Conservation (phyloP, 2,797 vertebrate species). For the Orestias chungarensis region DNA sequence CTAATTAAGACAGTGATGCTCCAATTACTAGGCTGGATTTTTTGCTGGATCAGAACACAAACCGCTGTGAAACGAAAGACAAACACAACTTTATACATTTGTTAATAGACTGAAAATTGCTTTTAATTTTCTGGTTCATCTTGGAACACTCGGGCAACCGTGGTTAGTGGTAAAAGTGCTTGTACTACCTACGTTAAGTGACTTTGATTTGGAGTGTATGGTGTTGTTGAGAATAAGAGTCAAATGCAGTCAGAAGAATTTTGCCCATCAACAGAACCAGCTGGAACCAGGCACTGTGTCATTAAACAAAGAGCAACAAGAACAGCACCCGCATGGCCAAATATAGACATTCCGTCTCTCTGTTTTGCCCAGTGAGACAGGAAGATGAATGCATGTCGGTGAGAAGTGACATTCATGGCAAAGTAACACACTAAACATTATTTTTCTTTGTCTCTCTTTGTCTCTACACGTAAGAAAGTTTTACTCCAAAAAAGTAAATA, state of each 20-base stretch:
- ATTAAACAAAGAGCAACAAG: constrained; percentile 66
- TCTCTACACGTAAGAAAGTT: constrained; percentile 73
- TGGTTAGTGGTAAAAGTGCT: not conserved
- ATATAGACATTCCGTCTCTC: constrained; percentile 71
- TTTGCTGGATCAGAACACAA: too few species aligned
- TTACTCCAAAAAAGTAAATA: constrained; percentile 49
- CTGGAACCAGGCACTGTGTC: constrained; percentile 63
- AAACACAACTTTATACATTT: too few species aligned
- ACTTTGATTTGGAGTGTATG: constrained; percentile 14
- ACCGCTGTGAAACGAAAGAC: too few species aligned
- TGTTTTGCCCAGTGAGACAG: constrained; percentile 34
- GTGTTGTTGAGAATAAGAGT: constrained; percentile 23
- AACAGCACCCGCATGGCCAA: constrained; percentile 67
- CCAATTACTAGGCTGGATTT: too few species aligned
- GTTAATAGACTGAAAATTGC: too few species aligned
- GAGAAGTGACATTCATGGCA: constrained; percentile 46
- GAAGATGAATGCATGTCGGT: constrained; percentile 42
- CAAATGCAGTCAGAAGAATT: constrained; percentile 24
- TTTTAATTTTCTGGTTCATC: too few species aligned
- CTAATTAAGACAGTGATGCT: not conserved
- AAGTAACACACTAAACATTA: constrained; percentile 40
- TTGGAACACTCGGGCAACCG: not conserved
- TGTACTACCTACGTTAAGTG: not conserved
- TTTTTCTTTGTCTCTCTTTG: constrained; percentile 25
- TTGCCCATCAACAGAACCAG: constrained; percentile 54